phyloP scores from a whole-genome alignment of 2,797 vertebrate species.

The Alcedo quadribrachys region DNA sequence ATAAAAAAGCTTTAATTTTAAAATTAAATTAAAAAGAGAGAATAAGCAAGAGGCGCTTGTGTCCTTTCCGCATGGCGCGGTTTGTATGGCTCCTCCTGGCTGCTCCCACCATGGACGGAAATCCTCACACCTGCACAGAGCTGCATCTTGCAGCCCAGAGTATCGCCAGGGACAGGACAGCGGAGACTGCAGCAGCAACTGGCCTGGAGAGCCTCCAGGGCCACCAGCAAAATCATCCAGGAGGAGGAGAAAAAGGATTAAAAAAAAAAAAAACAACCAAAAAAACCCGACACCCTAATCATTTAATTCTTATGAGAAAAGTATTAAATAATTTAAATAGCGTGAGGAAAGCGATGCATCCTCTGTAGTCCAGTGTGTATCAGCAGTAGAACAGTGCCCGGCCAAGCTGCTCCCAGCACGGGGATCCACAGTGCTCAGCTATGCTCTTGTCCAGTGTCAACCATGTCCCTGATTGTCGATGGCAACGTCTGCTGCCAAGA shows the following conservation, averaged over 20 bases:
- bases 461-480: background rate
- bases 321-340: slow-evolving; percentile 72
- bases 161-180: slow-evolving; percentile 20
- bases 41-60: slow-evolving; percentile 39
- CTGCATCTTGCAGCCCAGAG: slow-evolving; percentile 5
- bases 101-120: background rate
- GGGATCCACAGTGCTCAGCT: background rate
- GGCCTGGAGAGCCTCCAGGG: slow-evolving; percentile 35
- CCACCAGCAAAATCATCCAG: slow-evolving; percentile 34
- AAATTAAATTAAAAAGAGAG: slow-evolving; percentile 65
- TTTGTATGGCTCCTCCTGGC: background rate
- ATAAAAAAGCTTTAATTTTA: slow-evolving; percentile 75
- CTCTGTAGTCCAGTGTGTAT: slow-evolving; percentile 63
- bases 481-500: background rate
- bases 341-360: slow-evolving; percentile 41
- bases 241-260: background rate
- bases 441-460: background rate
- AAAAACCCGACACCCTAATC: background rate
- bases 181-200: slow-evolving; percentile 8
- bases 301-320: slow-evolving; percentile 9
- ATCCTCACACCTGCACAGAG: background rate
- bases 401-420: background rate
- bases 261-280: background rate
- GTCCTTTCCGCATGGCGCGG: background rate
- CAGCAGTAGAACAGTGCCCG: background rate